These are phyloP conservation scores for Drosophila lacteicornis DNA, from an alignment of 1,140 invertebrate genomes.

Conservation along the genomic window DNA sequence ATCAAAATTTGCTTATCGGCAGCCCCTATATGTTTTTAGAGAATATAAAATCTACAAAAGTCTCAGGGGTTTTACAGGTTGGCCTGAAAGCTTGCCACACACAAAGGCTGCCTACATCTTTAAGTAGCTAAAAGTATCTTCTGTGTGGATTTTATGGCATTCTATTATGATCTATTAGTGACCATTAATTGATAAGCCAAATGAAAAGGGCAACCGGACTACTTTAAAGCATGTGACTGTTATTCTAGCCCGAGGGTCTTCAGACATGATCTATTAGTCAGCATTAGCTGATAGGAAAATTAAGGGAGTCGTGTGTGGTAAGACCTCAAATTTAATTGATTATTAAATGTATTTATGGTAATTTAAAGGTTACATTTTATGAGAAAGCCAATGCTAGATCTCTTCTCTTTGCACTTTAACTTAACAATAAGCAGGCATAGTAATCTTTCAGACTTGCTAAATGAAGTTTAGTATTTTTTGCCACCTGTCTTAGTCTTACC, in stretches of 20 bases:
- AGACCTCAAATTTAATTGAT: no score
- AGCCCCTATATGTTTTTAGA: slow-evolving; percentile 25
- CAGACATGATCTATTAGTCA: slow-evolving; percentile 27
- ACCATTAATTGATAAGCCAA: slow-evolving; percentile 73
- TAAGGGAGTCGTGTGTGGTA: background rate
- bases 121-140: slow-evolving; percentile 60
- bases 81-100: slow-evolving; percentile 44
- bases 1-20: slow-evolving; percentile 66
- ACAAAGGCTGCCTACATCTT: slow-evolving; percentile 50
- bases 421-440: no score
- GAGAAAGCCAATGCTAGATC: no score
- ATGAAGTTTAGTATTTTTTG: background rate
- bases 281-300: slow-evolving; percentile 5
- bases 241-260: background rate
- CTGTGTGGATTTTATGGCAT: slow-evolving; percentile 58
- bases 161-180: slow-evolving; percentile 79
- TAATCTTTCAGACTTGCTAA: background rate
- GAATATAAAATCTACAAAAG: slow-evolving; percentile 43
- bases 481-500: background rate
- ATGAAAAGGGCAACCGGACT: slow-evolving; percentile 11
- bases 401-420: no score
- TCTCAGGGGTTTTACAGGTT: slow-evolving; percentile 4
- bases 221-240: slow-evolving; percentile 18
- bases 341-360: no score
- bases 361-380: no score